These are phyloP conservation scores for Styela plicata DNA, from an alignment of 23 tunicate species.

Conservation along the genomic window DNA sequence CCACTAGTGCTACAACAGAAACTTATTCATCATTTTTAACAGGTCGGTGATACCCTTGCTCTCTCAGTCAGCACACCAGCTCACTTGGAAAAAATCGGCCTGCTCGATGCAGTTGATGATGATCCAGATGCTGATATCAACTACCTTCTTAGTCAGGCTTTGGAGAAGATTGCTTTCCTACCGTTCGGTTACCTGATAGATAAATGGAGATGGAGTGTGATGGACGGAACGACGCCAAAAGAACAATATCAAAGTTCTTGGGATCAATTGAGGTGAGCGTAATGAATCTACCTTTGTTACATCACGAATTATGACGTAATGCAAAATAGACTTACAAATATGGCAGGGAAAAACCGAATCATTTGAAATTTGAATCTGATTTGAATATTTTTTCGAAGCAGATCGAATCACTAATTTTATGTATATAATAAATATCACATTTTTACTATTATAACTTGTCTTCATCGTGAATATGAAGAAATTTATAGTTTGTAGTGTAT, in stretches of 20 bases:
- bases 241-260: constrained; percentile 51
- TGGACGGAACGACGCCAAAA: constrained; percentile 63
- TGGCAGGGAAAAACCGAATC: too few relatives aligned
- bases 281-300: too few relatives aligned
- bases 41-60: constrained; percentile 96
- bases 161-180: constrained; percentile 93
- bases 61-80: constrained; percentile 87
- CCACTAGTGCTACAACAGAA: too few relatives aligned
- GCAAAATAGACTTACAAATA: too few relatives aligned
- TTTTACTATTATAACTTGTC: too few relatives aligned
- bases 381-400: too few relatives aligned
- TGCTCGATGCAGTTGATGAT: constrained; percentile 61
- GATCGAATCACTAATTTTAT: too few relatives aligned
- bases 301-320: too few relatives aligned
- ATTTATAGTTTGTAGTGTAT: too few relatives aligned
- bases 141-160: constrained; percentile 90
- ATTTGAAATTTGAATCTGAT: too few relatives aligned
- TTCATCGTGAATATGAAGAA: too few relatives aligned
- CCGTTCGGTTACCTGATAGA: constrained; percentile 99
- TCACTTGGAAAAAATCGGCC: constrained; percentile 77
- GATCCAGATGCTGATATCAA: constrained; percentile 83
- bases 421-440: too few relatives aligned
- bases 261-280: constrained; percentile 66
- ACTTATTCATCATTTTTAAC: not conserved
- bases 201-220: constrained; percentile 96